Evolutionary conservation across 2,888 invertebrate species (phyloP), one percentile per base, ranked within the genome.

Genomic region (Drosophila pegasa): DNA sequence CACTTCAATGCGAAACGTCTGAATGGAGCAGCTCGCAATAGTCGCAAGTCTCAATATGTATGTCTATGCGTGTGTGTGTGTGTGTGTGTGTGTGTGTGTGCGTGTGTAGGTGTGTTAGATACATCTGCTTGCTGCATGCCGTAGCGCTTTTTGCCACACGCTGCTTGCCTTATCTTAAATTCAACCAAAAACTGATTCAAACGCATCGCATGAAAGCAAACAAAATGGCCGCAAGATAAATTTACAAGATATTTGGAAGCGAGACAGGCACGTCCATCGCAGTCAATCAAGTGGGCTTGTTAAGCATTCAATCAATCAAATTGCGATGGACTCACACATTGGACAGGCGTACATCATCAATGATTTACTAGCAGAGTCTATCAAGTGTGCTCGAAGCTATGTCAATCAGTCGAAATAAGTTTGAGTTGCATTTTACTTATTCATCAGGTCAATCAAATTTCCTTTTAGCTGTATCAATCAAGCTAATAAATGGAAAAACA

Each of bases 1-100:
- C 83, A 82, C 69, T 70, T 82, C 69, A 82, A 81, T 85, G 80
- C 65, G 76, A 76, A 65, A 62, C 45, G 59, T 48, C 41, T 61
- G 56, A 38, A 27, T 31, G 27, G 35, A 40, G 35, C 37, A 54
- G 47, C 58, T 50, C 16, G n/a, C 14, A 9, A 22, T 38, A 45
- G 52, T 14, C 35, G 12, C 50, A 50, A 50, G 33, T 25, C 33
- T 35, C 31, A 2, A 7, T 31, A 3, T 18, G 20, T 45, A 20
- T 10, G 10, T 31, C n/a, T 27, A 1, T 45, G 37, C 50, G 50
- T 16, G 43, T 51, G 45, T 51, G 55, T 38, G 22, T 25, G 38
- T 14, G 45, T 38, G 38, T 37, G 35, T 0, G 20, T 35, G 45
- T n/a, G n/a, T 29, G 38, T n/a, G 29, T 54, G 27, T 29, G n/a